phyloP scores from a whole-genome alignment of 2,797 vertebrate species.

The Poecile montanus region DNA sequence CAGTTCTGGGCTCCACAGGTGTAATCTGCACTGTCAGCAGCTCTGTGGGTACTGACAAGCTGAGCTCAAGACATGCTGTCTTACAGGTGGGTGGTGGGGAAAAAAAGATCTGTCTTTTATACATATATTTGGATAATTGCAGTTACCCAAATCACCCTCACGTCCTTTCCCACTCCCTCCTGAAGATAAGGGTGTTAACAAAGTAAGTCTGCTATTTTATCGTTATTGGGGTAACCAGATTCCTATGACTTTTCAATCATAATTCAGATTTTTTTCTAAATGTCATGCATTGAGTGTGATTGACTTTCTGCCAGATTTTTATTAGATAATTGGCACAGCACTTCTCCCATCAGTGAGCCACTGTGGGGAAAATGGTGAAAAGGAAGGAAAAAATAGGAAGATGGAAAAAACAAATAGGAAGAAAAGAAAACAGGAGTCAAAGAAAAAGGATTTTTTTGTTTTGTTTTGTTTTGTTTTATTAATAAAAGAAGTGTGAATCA shows the following conservation, averaged over 20 bases:
- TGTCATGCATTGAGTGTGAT: conserved; percentile 5
- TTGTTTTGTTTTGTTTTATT: not conserved
- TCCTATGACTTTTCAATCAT: conserved; percentile 5
- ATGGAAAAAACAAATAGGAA: not conserved
- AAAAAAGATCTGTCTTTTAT: conserved; percentile 3
- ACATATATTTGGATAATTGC: conserved; percentile 40
- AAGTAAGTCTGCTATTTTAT: conserved; percentile 23
- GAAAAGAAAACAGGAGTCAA: not conserved
- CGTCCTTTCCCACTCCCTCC: conserved; percentile 24
- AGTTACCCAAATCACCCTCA: conserved; percentile 21
- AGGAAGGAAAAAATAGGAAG: not conserved
- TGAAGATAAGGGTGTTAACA: not conserved
- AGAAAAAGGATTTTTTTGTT: not conserved
- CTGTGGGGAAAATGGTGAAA: not conserved
- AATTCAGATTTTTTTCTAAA: not conserved
- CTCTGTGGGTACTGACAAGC: conserved; percentile 33
- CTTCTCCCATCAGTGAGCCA: not conserved
- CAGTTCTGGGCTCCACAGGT: not conserved
- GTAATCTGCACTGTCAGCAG: conserved; percentile 36
- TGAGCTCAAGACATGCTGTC: not conserved
- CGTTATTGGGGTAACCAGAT: not conserved
- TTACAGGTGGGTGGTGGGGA: conserved; percentile 9
- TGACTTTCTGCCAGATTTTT: conserved; percentile 50
- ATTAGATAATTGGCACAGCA: conserved; percentile 45
- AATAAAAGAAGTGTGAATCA: not conserved